These are phyloP conservation scores for Microctenopoma stevenorrisi DNA, from an alignment of 2,797 vertebrate species.

Conservation along the genomic window DNA sequence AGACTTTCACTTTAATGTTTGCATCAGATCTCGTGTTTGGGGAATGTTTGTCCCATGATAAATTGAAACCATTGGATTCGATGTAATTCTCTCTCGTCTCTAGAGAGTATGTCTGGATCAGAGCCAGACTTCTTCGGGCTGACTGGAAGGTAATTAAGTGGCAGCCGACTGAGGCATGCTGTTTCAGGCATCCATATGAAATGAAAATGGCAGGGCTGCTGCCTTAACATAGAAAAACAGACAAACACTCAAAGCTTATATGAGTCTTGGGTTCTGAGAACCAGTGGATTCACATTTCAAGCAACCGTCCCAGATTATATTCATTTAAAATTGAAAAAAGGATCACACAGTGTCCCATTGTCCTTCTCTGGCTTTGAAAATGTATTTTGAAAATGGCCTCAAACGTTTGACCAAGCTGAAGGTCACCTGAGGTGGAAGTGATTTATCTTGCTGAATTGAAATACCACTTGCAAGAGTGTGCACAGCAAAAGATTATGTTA, in stretches of 20 bases:
- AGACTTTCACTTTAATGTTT: conserved; percentile 36
- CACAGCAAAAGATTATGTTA: not conserved
- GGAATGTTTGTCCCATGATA: conserved; percentile 63
- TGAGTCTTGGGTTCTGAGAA: conserved; percentile 21
- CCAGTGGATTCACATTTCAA: conserved; percentile 28
- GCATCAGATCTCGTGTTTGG: conserved; percentile 45
- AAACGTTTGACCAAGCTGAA: conserved; percentile 17
- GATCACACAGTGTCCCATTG: conserved; percentile 6
- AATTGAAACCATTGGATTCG: conserved; percentile 71
- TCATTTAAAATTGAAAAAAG: conserved; percentile 15
- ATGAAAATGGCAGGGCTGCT: conserved; percentile 65
- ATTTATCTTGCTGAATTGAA: conserved; percentile 32
- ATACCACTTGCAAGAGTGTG: conserved; percentile 21
- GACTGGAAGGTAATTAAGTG: conserved; percentile 81
- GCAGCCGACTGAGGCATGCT: conserved; percentile 78
- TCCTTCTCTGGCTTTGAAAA: conserved; percentile 3
- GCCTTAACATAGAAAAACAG: conserved; percentile 40
- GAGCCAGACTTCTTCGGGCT: conserved; percentile 75
- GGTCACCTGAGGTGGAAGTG: not conserved
- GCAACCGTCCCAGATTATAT: conserved; percentile 16
- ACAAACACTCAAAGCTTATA: conserved; percentile 11
- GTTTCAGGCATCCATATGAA: conserved; percentile 74
- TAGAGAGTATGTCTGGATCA: conserved; percentile 71
- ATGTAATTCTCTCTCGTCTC: conserved; percentile 59
- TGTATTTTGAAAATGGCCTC: conserved; percentile 17